Percentiles rank a stretch among this genome's conserved stretches.
These are phyloP conservation scores for Lepus timidus DNA, from an alignment of 2,113 vertebrate species.

Conservation along the genomic window DNA sequence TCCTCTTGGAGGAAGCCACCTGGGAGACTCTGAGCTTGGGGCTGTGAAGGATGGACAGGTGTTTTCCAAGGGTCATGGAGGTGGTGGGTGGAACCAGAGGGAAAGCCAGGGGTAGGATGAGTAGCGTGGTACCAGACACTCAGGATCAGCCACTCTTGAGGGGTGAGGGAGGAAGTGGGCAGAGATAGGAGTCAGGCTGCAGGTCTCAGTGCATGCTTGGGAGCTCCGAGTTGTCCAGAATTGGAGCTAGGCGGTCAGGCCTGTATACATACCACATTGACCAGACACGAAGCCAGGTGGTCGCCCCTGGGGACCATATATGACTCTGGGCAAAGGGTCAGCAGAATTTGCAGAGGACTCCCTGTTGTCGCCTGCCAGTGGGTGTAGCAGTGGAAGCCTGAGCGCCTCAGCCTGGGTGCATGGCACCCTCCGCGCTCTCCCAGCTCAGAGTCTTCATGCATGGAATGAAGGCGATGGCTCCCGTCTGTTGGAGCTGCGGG, in stretches of 20 bases:
- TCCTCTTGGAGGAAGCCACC: neutral
- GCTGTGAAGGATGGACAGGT: neutral
- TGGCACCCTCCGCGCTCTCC: fast-evolving
- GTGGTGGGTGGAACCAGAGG: neutral
- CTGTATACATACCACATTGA: neutral
- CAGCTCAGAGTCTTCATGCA: neutral
- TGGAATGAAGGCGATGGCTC: too few species aligned
- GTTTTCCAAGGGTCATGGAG: too few species aligned
- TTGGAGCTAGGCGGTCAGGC: neutral
- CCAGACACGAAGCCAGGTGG: neutral
- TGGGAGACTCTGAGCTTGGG: neutral
- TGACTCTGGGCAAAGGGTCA: neutral
- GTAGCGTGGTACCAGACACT: neutral
- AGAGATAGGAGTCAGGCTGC: neutral
- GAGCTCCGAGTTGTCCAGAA: neutral
- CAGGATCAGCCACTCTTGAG: neutral
- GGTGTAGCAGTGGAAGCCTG: neutral
- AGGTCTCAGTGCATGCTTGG: too few species aligned
- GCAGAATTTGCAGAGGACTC: neutral
- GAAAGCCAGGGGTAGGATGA: neutral
- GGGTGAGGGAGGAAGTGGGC: neutral
- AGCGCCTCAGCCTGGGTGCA: fast-evolving
- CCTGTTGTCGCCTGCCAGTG: neutral
- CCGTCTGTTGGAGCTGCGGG: too few species aligned
- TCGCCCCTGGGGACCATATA: neutral